Base-by-base conservation (phyloP, 64 coral and sea anemone species). In the Cladopsammia gracilis region DNA sequence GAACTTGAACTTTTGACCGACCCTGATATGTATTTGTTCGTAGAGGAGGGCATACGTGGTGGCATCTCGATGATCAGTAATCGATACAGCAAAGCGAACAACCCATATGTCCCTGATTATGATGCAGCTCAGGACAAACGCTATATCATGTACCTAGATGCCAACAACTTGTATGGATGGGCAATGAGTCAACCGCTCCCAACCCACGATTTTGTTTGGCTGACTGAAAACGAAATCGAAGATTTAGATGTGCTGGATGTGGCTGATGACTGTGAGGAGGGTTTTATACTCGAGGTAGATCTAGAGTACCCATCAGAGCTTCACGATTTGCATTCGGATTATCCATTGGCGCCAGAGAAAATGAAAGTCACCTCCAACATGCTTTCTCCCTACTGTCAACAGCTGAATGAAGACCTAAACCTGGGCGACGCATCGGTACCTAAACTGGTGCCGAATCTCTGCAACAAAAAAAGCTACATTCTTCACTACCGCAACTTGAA, bases 361-460 rank as follows among this genome's bases (percentile, higher is more conserved):
- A 74, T 88, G 69, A 88, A 88, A 57, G 68, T 88, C 10, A 73
- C 52, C 24, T 13, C 47, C 5, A 47, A 75, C 14, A 88, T 88
- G 70, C 67, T 88, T 25, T 88, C 86, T 34, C 69, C 67, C 25
- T 74, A 74, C 70, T 88, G 68, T 88, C 67, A 73, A 59, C 66
- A 88, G 46, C n/a, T 76, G 13, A 44, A 14, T 11, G 20, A 75
- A 34, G 66, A 72, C 15, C 45, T 88, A 22, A 42, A 73, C 48
- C 5, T 88, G 48, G 15, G 19, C 3, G 23, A 7, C n/a, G 48
- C 0, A 1, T 23, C 78, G 25, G 53, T 64, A 18, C 56, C 71
- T 13, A 89, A 89, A 48, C 58, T 89, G 3, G 74, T 89, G 10
- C 87, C 87, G 26, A 89, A 89, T 24, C 71, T 89, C 26, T 45